Percentiles rank a stretch among this genome's conserved stretches.
Conservation (phyloP, 2,888 invertebrate species). For the Malacosoma neustria region DNA sequence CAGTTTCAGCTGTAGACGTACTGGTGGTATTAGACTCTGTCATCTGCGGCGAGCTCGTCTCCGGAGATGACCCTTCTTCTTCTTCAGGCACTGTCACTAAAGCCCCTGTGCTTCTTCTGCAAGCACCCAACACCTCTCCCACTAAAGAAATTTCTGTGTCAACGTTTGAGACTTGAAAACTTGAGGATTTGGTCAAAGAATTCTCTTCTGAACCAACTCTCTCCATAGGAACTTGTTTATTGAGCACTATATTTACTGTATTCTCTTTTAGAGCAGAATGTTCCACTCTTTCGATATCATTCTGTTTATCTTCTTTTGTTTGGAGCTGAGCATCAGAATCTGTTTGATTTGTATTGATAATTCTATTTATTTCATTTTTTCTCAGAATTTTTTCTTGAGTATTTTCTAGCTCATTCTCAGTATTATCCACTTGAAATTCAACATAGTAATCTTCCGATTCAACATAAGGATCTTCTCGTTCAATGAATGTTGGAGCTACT, state of each 20-base stretch:
- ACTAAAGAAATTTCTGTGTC: slow-evolving; percentile 58
- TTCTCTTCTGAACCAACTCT: slow-evolving; percentile 32
- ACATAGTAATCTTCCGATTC: slow-evolving; percentile 59
- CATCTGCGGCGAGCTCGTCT: slow-evolving; percentile 72
- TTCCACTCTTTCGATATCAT: slow-evolving; percentile 46
- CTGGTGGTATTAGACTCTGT: slow-evolving; percentile 79
- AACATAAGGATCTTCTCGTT: slow-evolving; percentile 60
- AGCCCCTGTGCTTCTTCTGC: slow-evolving; percentile 55
- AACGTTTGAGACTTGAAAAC: slow-evolving; percentile 41
- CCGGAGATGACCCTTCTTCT: slow-evolving; percentile 74
- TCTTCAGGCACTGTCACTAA: slow-evolving; percentile 78
- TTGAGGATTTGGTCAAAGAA: slow-evolving; percentile 49
- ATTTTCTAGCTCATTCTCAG: slow-evolving; percentile 59
- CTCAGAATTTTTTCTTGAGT: slow-evolving; percentile 59
- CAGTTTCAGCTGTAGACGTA: slow-evolving; percentile 82
- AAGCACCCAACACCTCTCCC: slow-evolving; percentile 61
- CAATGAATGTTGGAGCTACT: slow-evolving; percentile 62
- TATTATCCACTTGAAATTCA: slow-evolving; percentile 50
- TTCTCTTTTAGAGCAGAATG: slow-evolving; percentile 56
- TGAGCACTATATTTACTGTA: slow-evolving; percentile 54
- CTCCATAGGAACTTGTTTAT: slow-evolving; percentile 32
- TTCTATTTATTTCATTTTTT: slow-evolving; percentile 66
- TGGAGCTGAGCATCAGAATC: neutral
- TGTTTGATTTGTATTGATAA: slow-evolving; percentile 32
- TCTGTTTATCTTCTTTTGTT: slow-evolving; percentile 35